phyloP scores from a whole-genome alignment of 2,888 invertebrate genomes.

The Lysandra bellargus region DNA sequence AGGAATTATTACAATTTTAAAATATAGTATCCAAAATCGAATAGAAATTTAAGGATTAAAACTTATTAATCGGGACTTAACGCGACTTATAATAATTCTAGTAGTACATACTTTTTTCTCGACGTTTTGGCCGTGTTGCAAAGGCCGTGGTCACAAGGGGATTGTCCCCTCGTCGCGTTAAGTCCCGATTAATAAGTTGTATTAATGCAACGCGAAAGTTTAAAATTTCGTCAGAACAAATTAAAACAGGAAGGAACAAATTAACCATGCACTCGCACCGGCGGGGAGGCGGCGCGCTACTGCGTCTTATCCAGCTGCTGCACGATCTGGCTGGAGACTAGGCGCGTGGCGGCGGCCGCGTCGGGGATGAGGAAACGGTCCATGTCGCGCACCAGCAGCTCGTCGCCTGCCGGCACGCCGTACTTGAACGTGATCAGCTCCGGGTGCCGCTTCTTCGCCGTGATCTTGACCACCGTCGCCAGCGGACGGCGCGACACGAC shows the following conservation, averaged over 20 bases:
- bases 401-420: conserved; percentile 90
- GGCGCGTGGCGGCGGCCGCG: conserved; percentile 92
- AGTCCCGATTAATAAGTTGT: too few relatives aligned
- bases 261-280: too few relatives aligned
- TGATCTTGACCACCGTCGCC: conserved; percentile 96
- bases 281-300: conserved; percentile 35
- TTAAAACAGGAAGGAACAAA: too few relatives aligned
- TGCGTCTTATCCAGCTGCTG: conserved; percentile 66
- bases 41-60: neutral
- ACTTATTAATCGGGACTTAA: too few relatives aligned
- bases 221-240: too few relatives aligned
- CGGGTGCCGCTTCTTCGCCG: conserved; percentile 96
- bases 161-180: too few relatives aligned
- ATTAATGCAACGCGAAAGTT: too few relatives aligned
- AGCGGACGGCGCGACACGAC: conserved; percentile 93
- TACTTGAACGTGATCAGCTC: conserved; percentile 99
- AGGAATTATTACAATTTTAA: too few relatives aligned
- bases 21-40: neutral
- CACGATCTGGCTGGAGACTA: conserved; percentile 92
- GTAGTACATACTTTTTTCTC: too few relatives aligned
- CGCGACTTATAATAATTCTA: too few relatives aligned
- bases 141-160: too few relatives aligned
- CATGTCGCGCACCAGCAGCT: conserved; percentile 91
- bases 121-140: too few relatives aligned
- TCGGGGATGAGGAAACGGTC: conserved; percentile 95